Conservation (phyloP, 2,797 vertebrate species). For the Phylloscopus collybita region DNA sequence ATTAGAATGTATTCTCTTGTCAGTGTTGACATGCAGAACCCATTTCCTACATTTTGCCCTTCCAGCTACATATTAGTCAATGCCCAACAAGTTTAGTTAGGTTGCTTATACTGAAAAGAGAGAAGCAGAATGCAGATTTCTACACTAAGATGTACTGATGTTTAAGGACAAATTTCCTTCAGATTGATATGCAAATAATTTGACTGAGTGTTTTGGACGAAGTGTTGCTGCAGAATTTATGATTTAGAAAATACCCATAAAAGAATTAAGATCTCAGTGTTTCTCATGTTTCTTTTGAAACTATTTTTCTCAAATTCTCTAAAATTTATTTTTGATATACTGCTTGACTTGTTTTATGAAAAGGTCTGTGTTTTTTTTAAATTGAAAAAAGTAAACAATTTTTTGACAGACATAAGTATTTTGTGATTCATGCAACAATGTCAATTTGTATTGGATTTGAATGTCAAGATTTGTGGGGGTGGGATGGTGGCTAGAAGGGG, state of each 20-base stretch:
- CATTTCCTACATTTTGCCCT: neutral
- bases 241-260: neutral
- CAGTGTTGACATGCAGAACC: neutral
- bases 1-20: accelerated
- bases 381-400: neutral
- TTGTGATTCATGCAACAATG: neutral
- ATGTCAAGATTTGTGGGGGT: neutral
- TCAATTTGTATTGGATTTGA: neutral
- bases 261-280: neutral
- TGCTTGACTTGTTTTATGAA: neutral
- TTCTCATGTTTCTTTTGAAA: neutral
- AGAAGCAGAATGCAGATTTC: neutral
- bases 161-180: neutral
- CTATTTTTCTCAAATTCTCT: neutral
- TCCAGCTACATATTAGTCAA: neutral
- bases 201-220: neutral
- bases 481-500: too few species aligned
- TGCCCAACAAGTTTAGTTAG: neutral
- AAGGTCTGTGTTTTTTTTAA: neutral
- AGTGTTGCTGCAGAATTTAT: neutral
- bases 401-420: neutral
- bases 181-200: neutral
- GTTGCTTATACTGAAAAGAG: neutral
- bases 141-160: neutral
- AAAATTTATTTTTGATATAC: neutral